Evolutionary conservation across 2,888 invertebrate genomes (phyloP), one percentile per base, ranked within the genome.

Genomic region (Amaurobius ferox): DNA sequence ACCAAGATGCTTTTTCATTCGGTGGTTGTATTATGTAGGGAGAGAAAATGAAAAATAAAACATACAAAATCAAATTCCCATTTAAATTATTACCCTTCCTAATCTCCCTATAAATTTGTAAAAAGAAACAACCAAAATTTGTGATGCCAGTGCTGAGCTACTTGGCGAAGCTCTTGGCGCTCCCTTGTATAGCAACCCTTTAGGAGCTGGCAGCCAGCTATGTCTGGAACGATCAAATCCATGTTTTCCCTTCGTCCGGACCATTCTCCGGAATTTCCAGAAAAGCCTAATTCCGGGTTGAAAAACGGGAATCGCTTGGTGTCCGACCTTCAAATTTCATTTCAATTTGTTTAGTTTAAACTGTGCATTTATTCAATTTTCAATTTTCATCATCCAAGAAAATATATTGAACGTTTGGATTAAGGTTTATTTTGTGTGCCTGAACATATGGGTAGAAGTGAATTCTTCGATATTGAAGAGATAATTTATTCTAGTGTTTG

Each of bases 161-260:
- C 19, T 55, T 55, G 55, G 55, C 55, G 55, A 55, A 3, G 55
- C 19, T 6, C 3, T 55, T 55, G 55, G 55, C 55, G 55, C 55
- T 5, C 23, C 5, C 23, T 3, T 16, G 1, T n/a, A 23, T 55
- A 55, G 55, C 55, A 55, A 55, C 80, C 64, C 61, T 80, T 80
- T 29, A 26, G 3, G 55, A 44, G 55, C 67, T 39, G 30, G 80
- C 79, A 80, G 80, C 73, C 80, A 80, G 80, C 73, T 55, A 73
- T 80, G 80, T 80, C 80, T 80, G 80, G 80, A 73, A 68, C 73
- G 73, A 67, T 80, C 73, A 80, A 80, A 80, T 80, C 80, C 67
- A 80, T 80, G 80, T 80, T 80, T 80, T 80, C 73, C 66, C 29
- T 35, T 35, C n/a, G 48, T 61, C 67, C 73, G 55, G 79, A 79